A percentile compares a stretch with the other conserved stretches of the same genome.
phyloP scores from a whole-genome alignment of 2,888 invertebrate species.

The Piscicola geometra region DNA sequence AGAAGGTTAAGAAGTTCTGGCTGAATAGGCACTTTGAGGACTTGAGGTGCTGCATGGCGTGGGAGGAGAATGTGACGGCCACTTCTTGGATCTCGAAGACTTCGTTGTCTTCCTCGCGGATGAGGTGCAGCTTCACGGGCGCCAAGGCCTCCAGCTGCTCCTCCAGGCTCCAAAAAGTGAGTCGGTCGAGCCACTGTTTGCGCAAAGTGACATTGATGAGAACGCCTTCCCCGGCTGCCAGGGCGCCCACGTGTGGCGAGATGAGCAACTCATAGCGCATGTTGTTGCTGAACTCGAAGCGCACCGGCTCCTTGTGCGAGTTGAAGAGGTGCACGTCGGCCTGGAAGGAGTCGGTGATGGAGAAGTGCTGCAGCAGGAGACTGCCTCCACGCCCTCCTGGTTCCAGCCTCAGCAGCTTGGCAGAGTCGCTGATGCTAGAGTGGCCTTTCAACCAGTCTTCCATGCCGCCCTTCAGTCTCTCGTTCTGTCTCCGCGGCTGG shows the following conservation, averaged over 20 bases:
- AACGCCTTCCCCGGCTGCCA: background rate
- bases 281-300: conserved; percentile 6
- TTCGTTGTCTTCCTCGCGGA: background rate
- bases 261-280: background rate
- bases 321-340: background rate
- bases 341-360: background rate
- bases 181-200: background rate
- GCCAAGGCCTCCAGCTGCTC: background rate
- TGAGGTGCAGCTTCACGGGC: background rate
- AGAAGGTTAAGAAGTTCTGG: background rate
- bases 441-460: background rate
- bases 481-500: background rate
- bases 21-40: background rate
- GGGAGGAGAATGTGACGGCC: background rate
- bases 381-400: background rate
- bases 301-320: background rate
- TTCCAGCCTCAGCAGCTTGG: background rate
- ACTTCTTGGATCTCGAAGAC: background rate
- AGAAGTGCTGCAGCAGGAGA: background rate
- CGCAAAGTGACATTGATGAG: background rate
- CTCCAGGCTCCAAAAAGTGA: background rate
- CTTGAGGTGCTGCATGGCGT: background rate
- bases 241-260: background rate
- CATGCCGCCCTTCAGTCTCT: background rate
- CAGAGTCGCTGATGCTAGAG: too few species aligned